These are phyloP conservation scores for Aspiorhynchus laticeps DNA, from an alignment of 2,113 vertebrate species.

Conservation along the genomic window DNA sequence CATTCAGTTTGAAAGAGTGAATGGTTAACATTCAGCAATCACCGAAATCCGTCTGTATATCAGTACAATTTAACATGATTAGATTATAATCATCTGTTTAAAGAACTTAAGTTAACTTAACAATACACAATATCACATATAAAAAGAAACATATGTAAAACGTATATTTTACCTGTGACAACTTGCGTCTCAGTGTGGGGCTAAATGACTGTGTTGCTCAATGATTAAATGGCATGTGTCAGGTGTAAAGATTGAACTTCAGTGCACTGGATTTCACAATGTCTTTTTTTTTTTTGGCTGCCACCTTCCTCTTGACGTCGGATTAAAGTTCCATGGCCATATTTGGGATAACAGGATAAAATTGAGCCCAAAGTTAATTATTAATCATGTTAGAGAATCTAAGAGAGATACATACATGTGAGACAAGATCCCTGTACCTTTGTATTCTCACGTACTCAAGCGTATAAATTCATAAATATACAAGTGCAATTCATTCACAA, in stretches of 20 bases:
- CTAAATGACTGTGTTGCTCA: constrained; percentile 41
- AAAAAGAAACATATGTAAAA: background rate
- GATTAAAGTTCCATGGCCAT: constrained; percentile 49
- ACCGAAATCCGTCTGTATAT: background rate
- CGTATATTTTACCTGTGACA: constrained; percentile 19
- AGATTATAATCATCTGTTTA: background rate
- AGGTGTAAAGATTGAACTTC: constrained; percentile 68
- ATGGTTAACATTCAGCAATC: background rate
- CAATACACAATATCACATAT: background rate
- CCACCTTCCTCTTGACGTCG: constrained; percentile 66
- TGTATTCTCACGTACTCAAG: background rate
- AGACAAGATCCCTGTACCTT: background rate
- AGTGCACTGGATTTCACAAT: constrained; percentile 58
- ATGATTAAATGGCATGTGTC: constrained; percentile 40
- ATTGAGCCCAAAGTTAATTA: constrained; percentile 63
- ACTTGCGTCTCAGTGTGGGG: background rate
- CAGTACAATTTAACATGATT: background rate
- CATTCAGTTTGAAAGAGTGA: background rate
- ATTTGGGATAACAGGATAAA: constrained; percentile 37
- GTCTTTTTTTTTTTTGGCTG: constrained; percentile 17
- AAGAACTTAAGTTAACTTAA: background rate
- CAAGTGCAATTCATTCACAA: background rate
- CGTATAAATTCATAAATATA: background rate
- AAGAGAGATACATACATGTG: background rate
- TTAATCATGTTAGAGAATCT: constrained; percentile 44